phyloP scores from a whole-genome alignment of 1,140 invertebrate genomes.

The Lysiphlebus fabarum region DNA sequence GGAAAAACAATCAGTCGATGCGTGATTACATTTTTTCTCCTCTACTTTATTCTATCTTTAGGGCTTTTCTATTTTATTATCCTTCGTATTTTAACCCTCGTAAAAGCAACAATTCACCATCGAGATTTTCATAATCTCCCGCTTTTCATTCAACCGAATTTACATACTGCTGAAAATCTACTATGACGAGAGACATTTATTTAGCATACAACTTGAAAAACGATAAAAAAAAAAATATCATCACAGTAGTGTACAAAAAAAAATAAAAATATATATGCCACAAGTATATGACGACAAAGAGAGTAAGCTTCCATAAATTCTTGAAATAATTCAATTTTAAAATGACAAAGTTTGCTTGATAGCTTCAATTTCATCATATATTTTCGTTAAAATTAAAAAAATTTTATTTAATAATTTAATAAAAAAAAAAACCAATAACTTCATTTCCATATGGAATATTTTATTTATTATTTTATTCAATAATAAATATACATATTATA shows the following conservation, averaged over 20 bases:
- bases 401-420: too few relatives aligned
- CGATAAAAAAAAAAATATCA: too few relatives aligned
- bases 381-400: too few relatives aligned
- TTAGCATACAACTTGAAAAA: conserved; percentile 3
- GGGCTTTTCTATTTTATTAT: neutral
- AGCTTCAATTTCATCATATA: too few relatives aligned
- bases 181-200: conserved; percentile 6
- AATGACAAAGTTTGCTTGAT: too few relatives aligned
- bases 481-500: too few relatives aligned
- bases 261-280: too few relatives aligned
- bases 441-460: too few relatives aligned
- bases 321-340: neutral
- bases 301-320: neutral
- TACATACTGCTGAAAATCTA: conserved; percentile 10
- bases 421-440: too few relatives aligned
- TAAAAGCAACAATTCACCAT: conserved; percentile 11
- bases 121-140: conserved; percentile 16
- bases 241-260: too few relatives aligned
- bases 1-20: conserved; percentile 18
- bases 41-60: conserved; percentile 5
- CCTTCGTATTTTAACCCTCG: neutral
- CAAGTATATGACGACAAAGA: too few relatives aligned
- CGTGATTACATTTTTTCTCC: conserved; percentile 14
- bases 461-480: too few relatives aligned
- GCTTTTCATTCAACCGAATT: conserved; percentile 12